Evolutionary conservation across 2,888 invertebrate genomes (phyloP), one percentile per base, ranked within the genome.

Genomic region (Elegia similella): DNA sequence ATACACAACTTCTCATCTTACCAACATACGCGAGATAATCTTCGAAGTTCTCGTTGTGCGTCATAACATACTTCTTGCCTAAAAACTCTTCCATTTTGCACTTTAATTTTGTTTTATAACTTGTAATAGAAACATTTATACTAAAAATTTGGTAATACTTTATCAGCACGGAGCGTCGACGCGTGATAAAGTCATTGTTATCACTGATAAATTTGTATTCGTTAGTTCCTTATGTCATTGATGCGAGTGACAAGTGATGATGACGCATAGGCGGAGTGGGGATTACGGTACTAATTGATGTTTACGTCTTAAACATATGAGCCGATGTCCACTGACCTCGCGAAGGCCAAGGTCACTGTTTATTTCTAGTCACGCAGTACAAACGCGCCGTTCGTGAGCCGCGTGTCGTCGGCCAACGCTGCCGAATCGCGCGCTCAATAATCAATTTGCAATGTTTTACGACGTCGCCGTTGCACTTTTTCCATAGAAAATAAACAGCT

Each of bases 41-140:
- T 6, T 82, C 79, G 29, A 81, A 80, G 44, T 82, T 67, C 50
- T 82, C 78, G 0, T 73, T 67, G 5, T 67, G 63, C 1, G 65
- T 63, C 43, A 76, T 57, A 52, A 67, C 61, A 32, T 80, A 81
- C 29, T 67, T 67, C 60, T 78, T 81, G 3, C 78, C 84, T 1
- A 83, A 66, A 67, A 73, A 86, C 23, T 80, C 74, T 42, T 88
- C 87, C 86, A 88, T 88, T n/a, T 42, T 46, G 1, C 55, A n/a
- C n/a, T 15, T 3, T 23, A n/a, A 46, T 10, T 2, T 8, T 1
- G 17, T 15, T 43, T 17, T 23, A 17, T 13, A 17, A 8, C 10
- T 17, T 12, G 10, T 23, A 46, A 46, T 12, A 43, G 2, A 43
- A 0, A 15, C 12, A 23, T n/a, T 43, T 43, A 2, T 29, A 29